Evolutionary conservation across 2,797 vertebrate genomes (phyloP), one percentile per base, ranked within the genome.

Genomic region (Sciaenops ocellatus): DNA sequence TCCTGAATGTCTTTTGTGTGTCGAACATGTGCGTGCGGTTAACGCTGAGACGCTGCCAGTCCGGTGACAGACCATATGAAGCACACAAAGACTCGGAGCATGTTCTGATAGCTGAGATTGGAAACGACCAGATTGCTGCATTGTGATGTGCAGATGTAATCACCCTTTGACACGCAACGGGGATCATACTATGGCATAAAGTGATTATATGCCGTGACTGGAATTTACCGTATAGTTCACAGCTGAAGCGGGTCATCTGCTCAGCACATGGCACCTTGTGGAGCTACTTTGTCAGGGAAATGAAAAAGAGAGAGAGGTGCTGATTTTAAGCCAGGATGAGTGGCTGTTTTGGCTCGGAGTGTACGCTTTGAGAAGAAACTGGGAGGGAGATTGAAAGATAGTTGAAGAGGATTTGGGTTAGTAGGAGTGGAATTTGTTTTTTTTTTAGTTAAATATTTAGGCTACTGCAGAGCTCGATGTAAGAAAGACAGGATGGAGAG

Each of bases 121-220:
- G 86, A 91, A 38, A 72, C 55, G 80, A 69, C 73, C 88, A 71
- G 70, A 85, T 72, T 62, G 57, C 80, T 68, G 83, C 90, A 87
- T 91, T 87, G 79, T 88, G 82, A 90, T 82, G 86, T 82, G 74
- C 70, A 72, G 67, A 90, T 87, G 91, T 93, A 92, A 94, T 90
- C 85, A 65, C 69, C 73, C 69, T 85, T 69, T 89, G 85, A 93
- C 93, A 93, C 86, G 87, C 91, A 90, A 87, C 50, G 0, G 79
- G 75, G 70, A 87, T 90, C 85, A 76, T 78, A 20, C 64, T 82
- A 74, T 85, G 80, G 81, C 85, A 83, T 72, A 76, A 83, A 78
- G 79, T 82, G 79, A 88, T 92, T 87, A 78, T 85, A 83, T 66
- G 63, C 76, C 70, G 71, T 78, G 72, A 82, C 74, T 89, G 73